Evolutionary conservation across 92 coral and sea anemone genomes (phyloP).

Genomic region (Palythoa grandis): DNA sequence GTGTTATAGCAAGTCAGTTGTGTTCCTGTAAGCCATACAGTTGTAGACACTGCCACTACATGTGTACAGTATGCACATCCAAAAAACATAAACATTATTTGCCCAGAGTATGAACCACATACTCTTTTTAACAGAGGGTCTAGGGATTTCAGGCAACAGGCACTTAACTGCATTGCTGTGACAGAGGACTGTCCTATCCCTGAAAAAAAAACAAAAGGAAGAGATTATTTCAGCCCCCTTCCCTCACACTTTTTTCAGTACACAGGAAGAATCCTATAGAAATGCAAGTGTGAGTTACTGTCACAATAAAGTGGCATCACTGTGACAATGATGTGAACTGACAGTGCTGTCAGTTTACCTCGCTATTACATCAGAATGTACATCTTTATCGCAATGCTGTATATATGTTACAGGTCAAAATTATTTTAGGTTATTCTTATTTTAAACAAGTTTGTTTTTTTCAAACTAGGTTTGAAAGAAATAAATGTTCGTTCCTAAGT

Average conservation of each 20-base stretch:
- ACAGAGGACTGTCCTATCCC: not conserved
- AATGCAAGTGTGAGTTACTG: too few relatives aligned
- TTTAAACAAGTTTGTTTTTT: too few relatives aligned
- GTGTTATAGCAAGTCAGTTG: not conserved
- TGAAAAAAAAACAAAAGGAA: too few relatives aligned
- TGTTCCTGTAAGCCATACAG: conserved; percentile 3
- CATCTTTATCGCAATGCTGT: too few relatives aligned
- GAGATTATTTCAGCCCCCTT: not conserved
- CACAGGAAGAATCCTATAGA: not conserved
- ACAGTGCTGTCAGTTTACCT: too few relatives aligned
- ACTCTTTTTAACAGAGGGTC: conserved; percentile 1
- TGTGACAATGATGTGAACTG: too few relatives aligned
- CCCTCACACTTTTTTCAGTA: not conserved
- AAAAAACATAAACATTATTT: conserved; percentile 1
- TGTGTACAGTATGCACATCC: conserved; percentile 1
- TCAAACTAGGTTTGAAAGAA: not conserved
- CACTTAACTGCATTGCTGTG: not conserved
- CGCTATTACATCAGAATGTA: too few relatives aligned
- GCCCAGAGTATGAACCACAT: not conserved
- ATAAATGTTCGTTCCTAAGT: too few relatives aligned
- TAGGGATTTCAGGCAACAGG: conserved; percentile 3
- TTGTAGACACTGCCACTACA: not conserved
- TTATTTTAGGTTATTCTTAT: too few relatives aligned
- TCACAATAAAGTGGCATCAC: too few relatives aligned
- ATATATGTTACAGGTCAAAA: too few relatives aligned